Base-by-base conservation (phyloP, 2,113 vertebrate genomes). In the Melanotaenia duboulayi region DNA sequence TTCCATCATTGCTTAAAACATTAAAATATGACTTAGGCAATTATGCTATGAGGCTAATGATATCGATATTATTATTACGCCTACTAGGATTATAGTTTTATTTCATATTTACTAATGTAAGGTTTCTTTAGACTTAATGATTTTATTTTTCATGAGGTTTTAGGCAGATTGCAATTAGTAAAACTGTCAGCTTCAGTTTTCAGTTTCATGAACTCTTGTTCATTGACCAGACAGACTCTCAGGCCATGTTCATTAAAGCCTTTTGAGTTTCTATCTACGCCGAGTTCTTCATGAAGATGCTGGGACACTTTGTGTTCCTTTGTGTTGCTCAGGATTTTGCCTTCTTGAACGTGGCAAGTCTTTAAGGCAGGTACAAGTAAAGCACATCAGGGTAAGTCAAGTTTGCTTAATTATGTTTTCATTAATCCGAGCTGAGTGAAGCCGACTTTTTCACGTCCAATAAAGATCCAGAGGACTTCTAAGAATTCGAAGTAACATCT, bases 351-450 rank as follows among this genome's bases (percentile, higher is more conserved):
- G 16, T 23, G 60, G 7, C 19, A 17, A 42, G 40, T 63, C 44
- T 46, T 58, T 65, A 25, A 49, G 35, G 19, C 42, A 51, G 19
- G 37, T 64, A 9, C 44, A 48, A 50, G 64, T 82, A 22, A 64
- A 61, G 50, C 40, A 35, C 32, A n/a, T 46, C 23, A 77, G 81
- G 76, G 79, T 82, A 84, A 84, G 82, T 81, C 44, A 63, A 24
- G 35, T 66, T 44, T 71, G 28, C 13, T 71, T 49, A 62, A 23
- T 72, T 60, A n/a, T 60, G 24, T 73, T 76, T 78, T 42, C 52
- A 2, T 69, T 23, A 39, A 24, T 44, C 55, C 13, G 23, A 56
- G 50, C 51, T 11, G 22, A 46, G 24, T 50, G 67, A 48, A 39
- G 32, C n/a, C 17, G 7, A n/a, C 46, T 48, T 11, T 20, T 48